phyloP scores from a whole-genome alignment of 2,113 vertebrate species.

The Petromus typicus region DNA sequence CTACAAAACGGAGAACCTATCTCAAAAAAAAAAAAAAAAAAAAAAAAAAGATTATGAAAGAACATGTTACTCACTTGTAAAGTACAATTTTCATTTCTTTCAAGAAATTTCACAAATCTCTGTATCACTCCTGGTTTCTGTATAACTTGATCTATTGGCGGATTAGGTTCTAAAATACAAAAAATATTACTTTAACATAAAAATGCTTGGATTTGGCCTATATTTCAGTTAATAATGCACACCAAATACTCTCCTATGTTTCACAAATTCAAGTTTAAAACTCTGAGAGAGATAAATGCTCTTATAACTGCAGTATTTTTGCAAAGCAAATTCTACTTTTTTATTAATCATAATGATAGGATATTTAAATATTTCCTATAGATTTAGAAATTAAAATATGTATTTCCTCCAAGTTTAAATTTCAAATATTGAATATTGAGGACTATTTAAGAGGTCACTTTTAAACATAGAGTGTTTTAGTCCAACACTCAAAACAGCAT shows the following conservation, averaged over 20 bases:
- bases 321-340: constrained; percentile 32
- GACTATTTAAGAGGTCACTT: neutral
- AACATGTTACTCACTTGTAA: constrained; percentile 89
- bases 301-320: neutral
- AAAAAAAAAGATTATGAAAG: constrained; percentile 37
- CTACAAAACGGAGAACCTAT: too few relatives aligned
- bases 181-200: constrained; percentile 43
- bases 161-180: constrained; percentile 92
- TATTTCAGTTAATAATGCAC: neutral
- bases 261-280: constrained; percentile 34
- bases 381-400: neutral
- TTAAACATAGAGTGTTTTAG: constrained; percentile 16
- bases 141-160: constrained; percentile 97
- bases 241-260: constrained; percentile 45
- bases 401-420: constrained; percentile 31
- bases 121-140: constrained; percentile 93
- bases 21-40: too few relatives aligned
- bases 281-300: constrained; percentile 28
- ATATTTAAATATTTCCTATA: neutral
- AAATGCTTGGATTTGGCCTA: neutral
- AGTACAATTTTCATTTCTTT: constrained; percentile 94
- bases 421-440: neutral
- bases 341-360: neutral
- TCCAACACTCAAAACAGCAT: neutral
- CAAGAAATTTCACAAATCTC: constrained; percentile 95